phyloP scores from a whole-genome alignment of 2,888 invertebrate species.

The Acanthacorydalis orientalis region DNA sequence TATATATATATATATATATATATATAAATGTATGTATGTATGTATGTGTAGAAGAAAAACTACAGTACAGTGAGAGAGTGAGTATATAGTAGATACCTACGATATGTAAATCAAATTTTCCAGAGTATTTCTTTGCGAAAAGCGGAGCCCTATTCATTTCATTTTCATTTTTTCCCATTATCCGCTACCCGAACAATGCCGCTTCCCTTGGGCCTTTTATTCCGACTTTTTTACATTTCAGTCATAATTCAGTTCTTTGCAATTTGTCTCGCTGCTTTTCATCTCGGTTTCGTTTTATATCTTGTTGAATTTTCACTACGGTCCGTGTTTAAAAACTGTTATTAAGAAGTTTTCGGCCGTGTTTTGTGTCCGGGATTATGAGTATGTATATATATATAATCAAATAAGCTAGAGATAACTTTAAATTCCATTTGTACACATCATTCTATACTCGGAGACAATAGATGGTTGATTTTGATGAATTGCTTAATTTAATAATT shows the following conservation, averaged over 20 bases:
- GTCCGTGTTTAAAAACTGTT: not conserved
- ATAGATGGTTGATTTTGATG: not conserved
- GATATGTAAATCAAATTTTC: constrained; percentile 22
- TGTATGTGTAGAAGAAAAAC: not conserved
- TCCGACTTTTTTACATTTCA: not conserved
- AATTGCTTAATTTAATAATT: not conserved
- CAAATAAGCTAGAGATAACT: not conserved
- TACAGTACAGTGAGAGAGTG: constrained; percentile 8
- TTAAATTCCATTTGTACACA: not conserved
- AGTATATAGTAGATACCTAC: constrained; percentile 10
- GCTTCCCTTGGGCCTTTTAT: not conserved
- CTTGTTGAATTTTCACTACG: too few species aligned
- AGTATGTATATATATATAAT: not conserved
- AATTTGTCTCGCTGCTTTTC: not conserved
- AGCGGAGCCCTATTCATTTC: constrained; percentile 7
- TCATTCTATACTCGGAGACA: not conserved
- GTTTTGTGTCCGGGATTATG: not conserved
- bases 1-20: not conserved
- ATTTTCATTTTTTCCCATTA: not conserved
- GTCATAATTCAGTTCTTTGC: not conserved
- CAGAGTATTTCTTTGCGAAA: constrained; percentile 15
- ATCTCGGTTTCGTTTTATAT: too few species aligned
- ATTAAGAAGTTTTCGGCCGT: not conserved
- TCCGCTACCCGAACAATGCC: not conserved
- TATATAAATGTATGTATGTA: not conserved